These are phyloP conservation scores for Coturnix japonica DNA, from an alignment of 2,113 vertebrate species.

Conservation along the genomic window DNA sequence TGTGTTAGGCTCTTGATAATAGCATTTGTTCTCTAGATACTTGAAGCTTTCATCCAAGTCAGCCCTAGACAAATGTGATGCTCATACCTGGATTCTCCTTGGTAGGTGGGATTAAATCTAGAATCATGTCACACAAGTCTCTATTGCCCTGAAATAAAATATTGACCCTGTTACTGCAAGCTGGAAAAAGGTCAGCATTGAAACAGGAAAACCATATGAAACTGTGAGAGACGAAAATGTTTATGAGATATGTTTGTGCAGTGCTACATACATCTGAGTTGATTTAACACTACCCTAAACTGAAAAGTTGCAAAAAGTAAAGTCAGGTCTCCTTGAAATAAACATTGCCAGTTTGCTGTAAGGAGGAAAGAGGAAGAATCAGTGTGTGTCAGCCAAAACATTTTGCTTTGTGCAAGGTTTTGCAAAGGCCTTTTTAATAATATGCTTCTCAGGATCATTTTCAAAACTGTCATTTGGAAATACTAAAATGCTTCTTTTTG, in stretches of 20 bases:
- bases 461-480: neutral
- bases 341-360: neutral
- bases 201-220: neutral
- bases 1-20: neutral
- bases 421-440: neutral
- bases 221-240: neutral
- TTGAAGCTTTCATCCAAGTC: neutral
- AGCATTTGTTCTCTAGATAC: neutral
- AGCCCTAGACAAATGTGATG: neutral
- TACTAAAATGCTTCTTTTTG: neutral
- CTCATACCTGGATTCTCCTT: neutral
- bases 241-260: neutral
- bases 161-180: conserved; percentile 14
- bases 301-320: neutral
- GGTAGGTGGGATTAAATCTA: neutral
- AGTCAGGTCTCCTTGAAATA: neutral
- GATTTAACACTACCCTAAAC: neutral
- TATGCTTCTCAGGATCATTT: neutral
- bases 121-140: neutral
- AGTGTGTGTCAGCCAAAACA: neutral
- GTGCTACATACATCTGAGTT: neutral
- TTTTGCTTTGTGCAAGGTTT: neutral
- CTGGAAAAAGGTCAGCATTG: neutral
- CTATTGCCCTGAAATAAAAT: neutral
- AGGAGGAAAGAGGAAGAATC: neutral